phyloP scores from a whole-genome alignment of 2,113 vertebrate genomes.

The Phaetusa simplex region DNA sequence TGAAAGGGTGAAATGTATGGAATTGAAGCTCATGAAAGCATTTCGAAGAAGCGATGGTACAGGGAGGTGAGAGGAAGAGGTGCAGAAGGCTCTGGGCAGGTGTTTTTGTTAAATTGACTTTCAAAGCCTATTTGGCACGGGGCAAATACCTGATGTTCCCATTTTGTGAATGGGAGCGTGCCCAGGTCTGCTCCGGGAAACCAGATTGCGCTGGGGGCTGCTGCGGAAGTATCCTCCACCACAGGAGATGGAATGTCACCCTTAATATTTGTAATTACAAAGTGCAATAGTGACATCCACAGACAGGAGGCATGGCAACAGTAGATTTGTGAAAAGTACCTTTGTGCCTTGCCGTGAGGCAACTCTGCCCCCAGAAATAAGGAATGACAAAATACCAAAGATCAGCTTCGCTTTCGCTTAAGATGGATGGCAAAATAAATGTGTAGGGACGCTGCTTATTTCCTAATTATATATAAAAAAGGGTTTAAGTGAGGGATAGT shows the following conservation, averaged over 20 bases:
- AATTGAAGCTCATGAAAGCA: background rate
- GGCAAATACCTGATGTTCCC: accelerated
- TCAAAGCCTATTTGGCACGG: background rate
- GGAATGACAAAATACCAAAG: background rate
- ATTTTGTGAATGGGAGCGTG: accelerated
- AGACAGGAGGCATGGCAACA: background rate
- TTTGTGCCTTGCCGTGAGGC: background rate
- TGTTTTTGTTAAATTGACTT: background rate
- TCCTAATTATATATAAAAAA: background rate
- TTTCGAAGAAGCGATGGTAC: background rate
- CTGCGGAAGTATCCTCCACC: accelerated
- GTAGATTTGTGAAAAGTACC: background rate
- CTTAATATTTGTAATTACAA: background rate
- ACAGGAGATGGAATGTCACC: background rate
- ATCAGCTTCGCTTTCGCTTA: background rate
- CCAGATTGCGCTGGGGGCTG: background rate
- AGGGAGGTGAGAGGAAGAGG: background rate
- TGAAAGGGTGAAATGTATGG: background rate
- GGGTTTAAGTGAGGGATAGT: background rate
- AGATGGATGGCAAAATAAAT: background rate
- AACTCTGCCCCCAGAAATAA: background rate
- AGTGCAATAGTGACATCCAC: background rate
- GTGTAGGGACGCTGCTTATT: background rate
- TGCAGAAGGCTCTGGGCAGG: accelerated
- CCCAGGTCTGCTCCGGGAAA: background rate